These are phyloP conservation scores for Vireo altiloquus DNA, from an alignment of 2,113 vertebrate genomes.

Conservation along the genomic window DNA sequence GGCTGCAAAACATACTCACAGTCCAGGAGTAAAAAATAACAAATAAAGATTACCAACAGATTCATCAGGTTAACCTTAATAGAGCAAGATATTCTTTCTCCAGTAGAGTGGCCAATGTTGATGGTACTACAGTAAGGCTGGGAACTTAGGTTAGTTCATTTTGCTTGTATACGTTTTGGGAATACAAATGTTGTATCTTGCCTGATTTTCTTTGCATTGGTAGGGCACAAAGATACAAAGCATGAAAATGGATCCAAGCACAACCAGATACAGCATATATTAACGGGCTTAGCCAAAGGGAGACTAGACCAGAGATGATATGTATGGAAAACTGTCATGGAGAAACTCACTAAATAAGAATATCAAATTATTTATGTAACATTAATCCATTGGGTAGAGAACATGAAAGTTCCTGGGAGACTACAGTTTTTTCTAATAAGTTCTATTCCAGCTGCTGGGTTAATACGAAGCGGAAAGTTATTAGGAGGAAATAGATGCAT, in stretches of 20 bases:
- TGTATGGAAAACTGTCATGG: background rate
- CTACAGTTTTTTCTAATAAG: background rate
- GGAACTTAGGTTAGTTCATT: slow-evolving; percentile 13
- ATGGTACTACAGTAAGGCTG: background rate
- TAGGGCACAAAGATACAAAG: slow-evolving; percentile 51
- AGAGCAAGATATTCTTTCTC: slow-evolving; percentile 16
- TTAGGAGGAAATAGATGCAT: background rate
- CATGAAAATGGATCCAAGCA: slow-evolving; percentile 40
- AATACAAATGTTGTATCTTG: slow-evolving; percentile 32
- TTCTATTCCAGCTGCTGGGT: background rate
- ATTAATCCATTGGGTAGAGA: background rate
- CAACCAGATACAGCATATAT: background rate
- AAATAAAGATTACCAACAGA: background rate
- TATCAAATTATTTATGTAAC: slow-evolving; percentile 19
- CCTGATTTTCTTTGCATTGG: slow-evolving; percentile 27
- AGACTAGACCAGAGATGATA: background rate
- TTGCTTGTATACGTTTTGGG: slow-evolving; percentile 39
- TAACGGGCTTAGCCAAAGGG: background rate
- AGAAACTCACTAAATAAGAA: slow-evolving; percentile 21
- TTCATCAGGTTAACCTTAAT: background rate
- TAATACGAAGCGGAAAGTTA: background rate
- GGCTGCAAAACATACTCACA: slow-evolving; percentile 19
- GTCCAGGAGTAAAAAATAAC: background rate
- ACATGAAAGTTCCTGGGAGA: background rate
- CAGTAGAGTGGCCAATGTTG: slow-evolving; percentile 10